Base-by-base conservation (phyloP, 37 sponge, comb jelly and placozoan species). In the Tethya wilhelma region DNA sequence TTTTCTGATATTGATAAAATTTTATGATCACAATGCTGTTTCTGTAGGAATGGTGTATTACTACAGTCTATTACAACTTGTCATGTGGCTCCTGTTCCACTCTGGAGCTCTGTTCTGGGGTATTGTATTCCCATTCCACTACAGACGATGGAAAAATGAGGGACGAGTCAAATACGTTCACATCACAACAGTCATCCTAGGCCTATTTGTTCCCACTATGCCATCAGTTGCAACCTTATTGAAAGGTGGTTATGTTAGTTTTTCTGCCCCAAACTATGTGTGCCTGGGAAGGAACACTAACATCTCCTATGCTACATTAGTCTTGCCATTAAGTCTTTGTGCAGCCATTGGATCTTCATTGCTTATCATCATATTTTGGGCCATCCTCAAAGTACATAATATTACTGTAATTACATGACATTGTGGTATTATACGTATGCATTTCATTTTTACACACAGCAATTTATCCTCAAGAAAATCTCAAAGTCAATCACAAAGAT, bases 31-130 rank as follows among this genome's bases (percentile, higher is more conserved):
- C n/a, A n/a, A n/a, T n/a, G n/a, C n/a, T n/a, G n/a, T n/a, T n/a
- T 44, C 22, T 85, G 34, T 59, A 86, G 87, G 87, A 36, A 38
- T 73, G 0, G 57, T 79, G 7, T 65, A 64, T 38, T 72, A 65
- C 66, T 79, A 86, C 32, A 25, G 62, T 55, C 22, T 79, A 17
- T 17, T 79, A n/a, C 71, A 71, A 38, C 39, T 86, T 32, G 42
- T 74, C 2, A 39, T 64, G 29, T 86, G 73, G 73, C 79, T 79
- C 80, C 39, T 86, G 22, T 71, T 37, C 32, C 87, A 86, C 22
- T 56, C 79, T 19, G 41, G 14, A 19, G n/a, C 44, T 23, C 63
- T 79, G 22, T 86, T 63, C 34, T 71, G 79, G 67, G 44, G 37
- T 4, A 25, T 66, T 7, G 20, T 31, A 22, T 78, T 78, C 55